Percentiles rank a stretch among this genome's conserved stretches.
Conservation (phyloP, 2,797 vertebrate genomes). For the Girardinus metallicus region DNA sequence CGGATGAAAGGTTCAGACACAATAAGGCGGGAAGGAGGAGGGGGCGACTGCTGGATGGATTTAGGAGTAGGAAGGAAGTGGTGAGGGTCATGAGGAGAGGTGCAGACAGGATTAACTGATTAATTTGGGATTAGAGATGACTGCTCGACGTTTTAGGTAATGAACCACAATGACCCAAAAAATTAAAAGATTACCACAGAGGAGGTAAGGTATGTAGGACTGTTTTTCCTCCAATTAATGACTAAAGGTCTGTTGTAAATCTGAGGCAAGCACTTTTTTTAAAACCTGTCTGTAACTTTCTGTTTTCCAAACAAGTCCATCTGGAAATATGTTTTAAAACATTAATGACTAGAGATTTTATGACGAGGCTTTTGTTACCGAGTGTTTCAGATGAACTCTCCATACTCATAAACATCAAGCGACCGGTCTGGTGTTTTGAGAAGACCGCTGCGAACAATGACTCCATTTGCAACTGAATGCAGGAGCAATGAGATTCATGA, state of each 20-base stretch:
- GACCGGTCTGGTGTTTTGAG: constrained; percentile 54
- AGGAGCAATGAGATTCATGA: constrained; percentile 77
- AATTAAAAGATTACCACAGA: constrained; percentile 67
- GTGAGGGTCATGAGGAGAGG: constrained; percentile 59
- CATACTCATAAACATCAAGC: constrained; percentile 50
- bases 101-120: constrained; percentile 76
- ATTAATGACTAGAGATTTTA: constrained; percentile 37
- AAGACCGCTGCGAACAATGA: constrained; percentile 37
- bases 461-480: constrained; percentile 68
- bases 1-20: constrained; percentile 64
- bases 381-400: constrained; percentile 47
- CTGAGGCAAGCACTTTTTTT: constrained; percentile 7
- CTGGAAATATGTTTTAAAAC: constrained; percentile 1
- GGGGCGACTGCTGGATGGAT: constrained; percentile 8
- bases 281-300: constrained; percentile 13
- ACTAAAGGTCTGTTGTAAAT: constrained; percentile 17
- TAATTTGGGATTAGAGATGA: constrained; percentile 80
- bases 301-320: constrained; percentile 33
- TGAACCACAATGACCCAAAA: constrained; percentile 65
- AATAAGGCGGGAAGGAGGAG: constrained; percentile 47
- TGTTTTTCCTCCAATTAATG: not conserved
- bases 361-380: constrained; percentile 47
- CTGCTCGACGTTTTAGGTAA: constrained; percentile 70
- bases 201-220: constrained; percentile 25
- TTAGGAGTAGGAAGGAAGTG: constrained; percentile 60